Conservation (phyloP, 2,113 vertebrate genomes). For the Myiozetetes cayanensis region DNA sequence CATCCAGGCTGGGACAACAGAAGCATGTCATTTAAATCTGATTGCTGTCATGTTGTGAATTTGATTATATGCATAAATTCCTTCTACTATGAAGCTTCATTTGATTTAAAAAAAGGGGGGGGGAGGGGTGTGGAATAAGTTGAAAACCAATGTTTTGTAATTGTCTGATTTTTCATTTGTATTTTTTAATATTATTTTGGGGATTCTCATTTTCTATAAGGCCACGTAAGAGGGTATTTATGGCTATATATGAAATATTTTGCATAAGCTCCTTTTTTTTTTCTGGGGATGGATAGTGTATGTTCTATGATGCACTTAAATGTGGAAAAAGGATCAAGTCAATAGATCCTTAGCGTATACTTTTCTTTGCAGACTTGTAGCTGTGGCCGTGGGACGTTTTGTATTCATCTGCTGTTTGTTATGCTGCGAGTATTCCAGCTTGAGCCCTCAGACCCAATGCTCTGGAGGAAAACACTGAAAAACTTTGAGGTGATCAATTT, state of each 20-base stretch:
- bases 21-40: not conserved
- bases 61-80: not conserved
- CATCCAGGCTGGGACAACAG: not conserved
- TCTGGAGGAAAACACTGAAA: conserved; percentile 90
- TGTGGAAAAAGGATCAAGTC: not conserved
- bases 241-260: not conserved
- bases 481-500: conserved; percentile 84
- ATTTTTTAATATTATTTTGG: not conserved
- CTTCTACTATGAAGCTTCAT: not conserved
- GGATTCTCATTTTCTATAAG: not conserved
- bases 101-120: fast-evolving
- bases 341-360: not conserved
- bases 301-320: not conserved
- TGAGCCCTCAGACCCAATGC: conserved; percentile 82
- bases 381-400: conserved; percentile 88
- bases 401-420: conserved; percentile 89
- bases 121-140: no score
- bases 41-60: not conserved
- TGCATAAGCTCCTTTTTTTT: not conserved
- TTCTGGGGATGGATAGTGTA: fast-evolving
- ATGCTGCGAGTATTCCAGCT: conserved; percentile 90
- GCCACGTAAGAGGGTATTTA: not conserved
- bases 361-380: conserved; percentile 81
- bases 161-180: not conserved
- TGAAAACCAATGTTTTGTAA: fast-evolving